Evolutionary conservation across 2,888 invertebrate genomes (phyloP).

Genomic region (Acanthacorydalis orientalis): DNA sequence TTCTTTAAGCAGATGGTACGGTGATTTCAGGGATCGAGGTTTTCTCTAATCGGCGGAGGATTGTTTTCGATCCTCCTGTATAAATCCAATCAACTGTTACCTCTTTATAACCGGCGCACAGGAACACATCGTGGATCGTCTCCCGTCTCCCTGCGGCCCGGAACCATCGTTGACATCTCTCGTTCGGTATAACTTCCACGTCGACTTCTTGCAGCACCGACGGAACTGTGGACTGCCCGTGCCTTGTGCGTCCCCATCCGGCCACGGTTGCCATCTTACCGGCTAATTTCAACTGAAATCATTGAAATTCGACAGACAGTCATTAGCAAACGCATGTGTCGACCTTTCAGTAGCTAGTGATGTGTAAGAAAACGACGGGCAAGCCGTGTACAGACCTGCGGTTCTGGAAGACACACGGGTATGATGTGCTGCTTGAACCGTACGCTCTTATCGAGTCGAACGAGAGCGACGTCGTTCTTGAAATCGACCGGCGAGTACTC

Average conservation of each 20-base stretch:
- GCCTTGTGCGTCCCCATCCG: conserved; percentile 83
- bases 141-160: conserved; percentile 76
- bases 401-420: conserved; percentile 77
- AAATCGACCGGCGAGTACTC: conserved; percentile 83
- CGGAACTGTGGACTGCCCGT: conserved; percentile 77
- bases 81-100: conserved; percentile 25
- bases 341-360: too few relatives aligned
- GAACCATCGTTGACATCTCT: conserved; percentile 86
- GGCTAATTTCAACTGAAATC: conserved; percentile 45
- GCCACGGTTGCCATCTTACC: conserved; percentile 84
- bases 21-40: too few relatives aligned
- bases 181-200: conserved; percentile 75
- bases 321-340: too few relatives aligned
- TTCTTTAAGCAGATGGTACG: too few relatives aligned
- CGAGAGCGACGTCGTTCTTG: conserved; percentile 74
- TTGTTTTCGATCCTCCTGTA: too few relatives aligned
- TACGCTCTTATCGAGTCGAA: conserved; percentile 65
- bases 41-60: too few relatives aligned
- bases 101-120: conserved; percentile 87
- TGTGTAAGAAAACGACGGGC: too few relatives aligned
- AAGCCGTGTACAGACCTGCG: conserved; percentile 25
- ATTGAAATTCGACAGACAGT: not conserved
- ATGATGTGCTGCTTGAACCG: conserved; percentile 82
- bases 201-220: conserved; percentile 72
- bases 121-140: conserved; percentile 83